These are phyloP conservation scores for Pholis gunnellus DNA, from an alignment of 2,113 vertebrate genomes.

Conservation along the genomic window DNA sequence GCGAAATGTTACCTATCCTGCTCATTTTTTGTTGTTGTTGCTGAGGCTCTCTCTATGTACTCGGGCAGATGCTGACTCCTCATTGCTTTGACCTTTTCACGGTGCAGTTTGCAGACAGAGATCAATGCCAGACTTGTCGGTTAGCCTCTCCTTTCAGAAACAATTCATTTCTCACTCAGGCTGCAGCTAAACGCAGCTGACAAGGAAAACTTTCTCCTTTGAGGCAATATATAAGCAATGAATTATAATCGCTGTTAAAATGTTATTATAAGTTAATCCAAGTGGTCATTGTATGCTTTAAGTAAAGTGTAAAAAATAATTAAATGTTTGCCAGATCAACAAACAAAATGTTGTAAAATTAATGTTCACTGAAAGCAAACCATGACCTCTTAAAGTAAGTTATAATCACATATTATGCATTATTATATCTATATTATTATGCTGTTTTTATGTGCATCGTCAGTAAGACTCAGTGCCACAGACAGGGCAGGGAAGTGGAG, in stretches of 20 bases:
- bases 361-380: not conserved
- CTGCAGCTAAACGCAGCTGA: conserved; percentile 13
- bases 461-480: no score
- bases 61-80: conserved; percentile 14
- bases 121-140: conserved; percentile 24
- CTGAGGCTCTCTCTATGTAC: not conserved
- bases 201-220: not conserved
- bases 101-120: conserved; percentile 17
- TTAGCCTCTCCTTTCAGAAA: conserved; percentile 17
- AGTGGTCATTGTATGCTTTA: not conserved
- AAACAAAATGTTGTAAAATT: not conserved
- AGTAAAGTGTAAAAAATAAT: not conserved
- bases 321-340: not conserved
- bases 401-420: not conserved
- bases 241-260: not conserved
- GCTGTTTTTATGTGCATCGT: no score
- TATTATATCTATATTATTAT: not conserved
- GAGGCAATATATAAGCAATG: not conserved
- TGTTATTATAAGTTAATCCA: not conserved
- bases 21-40: not conserved
- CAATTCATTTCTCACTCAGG: not conserved
- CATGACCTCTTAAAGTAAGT: not conserved
- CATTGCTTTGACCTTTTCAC: conserved; percentile 43
- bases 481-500: no score
- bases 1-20: not conserved